Evolutionary conservation across 2,888 invertebrate genomes (phyloP).

Genomic region (Latrodectus hesperus): DNA sequence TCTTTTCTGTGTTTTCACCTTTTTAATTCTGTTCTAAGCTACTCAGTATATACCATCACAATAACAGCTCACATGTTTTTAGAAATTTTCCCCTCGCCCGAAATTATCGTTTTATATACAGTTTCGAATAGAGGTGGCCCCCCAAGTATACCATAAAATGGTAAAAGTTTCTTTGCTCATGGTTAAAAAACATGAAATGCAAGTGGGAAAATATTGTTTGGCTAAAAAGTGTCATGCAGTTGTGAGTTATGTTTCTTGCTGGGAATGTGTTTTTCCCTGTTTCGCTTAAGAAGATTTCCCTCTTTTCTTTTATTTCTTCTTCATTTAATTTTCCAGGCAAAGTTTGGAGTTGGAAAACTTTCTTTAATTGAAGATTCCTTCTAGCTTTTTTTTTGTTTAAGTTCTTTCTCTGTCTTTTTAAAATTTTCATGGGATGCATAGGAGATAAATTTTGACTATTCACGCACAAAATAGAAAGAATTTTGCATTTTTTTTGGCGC

Average conservation of each 20-base stretch:
- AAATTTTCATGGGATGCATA: constrained; percentile 34
- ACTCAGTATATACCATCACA: not conserved
- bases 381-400: not conserved
- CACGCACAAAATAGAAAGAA: constrained; percentile 34
- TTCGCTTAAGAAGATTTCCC: not conserved
- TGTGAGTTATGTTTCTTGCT: constrained; percentile 51
- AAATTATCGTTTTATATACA: not conserved
- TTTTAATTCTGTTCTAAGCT: constrained; percentile 49
- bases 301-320: constrained; percentile 10
- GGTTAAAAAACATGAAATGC: constrained; percentile 9
- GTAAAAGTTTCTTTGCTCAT: not conserved
- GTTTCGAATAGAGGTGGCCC: not conserved
- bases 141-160: not conserved
- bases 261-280: not conserved
- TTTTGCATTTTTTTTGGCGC: too few relatives aligned
- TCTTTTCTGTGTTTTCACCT: constrained; percentile 54
- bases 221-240: constrained; percentile 63
- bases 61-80: not conserved
- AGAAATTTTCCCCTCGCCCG: not conserved
- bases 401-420: constrained; percentile 13
- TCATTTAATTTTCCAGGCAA: constrained; percentile 56
- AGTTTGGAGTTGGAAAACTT: constrained; percentile 42
- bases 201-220: constrained; percentile 36
- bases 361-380: constrained; percentile 63
- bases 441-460: constrained; percentile 32